Percentiles rank a stretch among this genome's conserved stretches.
These are phyloP conservation scores for Rhagium mordax DNA, from an alignment of 2,888 invertebrate species.

Conservation along the genomic window DNA sequence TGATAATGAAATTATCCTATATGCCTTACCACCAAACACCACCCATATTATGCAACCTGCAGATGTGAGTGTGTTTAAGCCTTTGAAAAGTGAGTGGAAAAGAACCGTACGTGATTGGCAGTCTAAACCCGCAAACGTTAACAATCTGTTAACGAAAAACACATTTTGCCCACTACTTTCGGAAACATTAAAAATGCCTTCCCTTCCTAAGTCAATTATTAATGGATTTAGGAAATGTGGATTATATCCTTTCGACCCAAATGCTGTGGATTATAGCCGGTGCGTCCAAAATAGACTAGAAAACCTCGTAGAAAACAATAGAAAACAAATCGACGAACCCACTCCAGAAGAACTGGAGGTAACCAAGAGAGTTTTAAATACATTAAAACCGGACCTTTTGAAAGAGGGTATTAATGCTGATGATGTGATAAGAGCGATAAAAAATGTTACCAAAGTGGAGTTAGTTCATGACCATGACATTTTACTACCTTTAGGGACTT, in stretches of 20 bases:
- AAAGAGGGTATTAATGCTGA: not conserved
- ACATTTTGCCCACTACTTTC: conserved; percentile 34
- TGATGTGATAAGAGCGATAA: not conserved
- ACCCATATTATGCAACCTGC: conserved; percentile 40
- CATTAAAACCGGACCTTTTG: not conserved
- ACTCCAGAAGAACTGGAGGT: not conserved
- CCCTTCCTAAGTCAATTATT: conserved; percentile 12
- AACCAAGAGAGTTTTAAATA: not conserved
- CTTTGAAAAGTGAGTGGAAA: conserved; percentile 33
- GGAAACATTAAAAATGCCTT: conserved; percentile 8
- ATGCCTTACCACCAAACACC: conserved; percentile 39
- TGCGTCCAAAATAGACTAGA: not conserved
- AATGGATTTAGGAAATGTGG: no score
- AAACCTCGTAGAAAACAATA: not conserved
- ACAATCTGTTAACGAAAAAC: conserved; percentile 3
- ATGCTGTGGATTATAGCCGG: not conserved
- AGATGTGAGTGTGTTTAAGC: conserved; percentile 39
- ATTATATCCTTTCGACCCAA: no score
- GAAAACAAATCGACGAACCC: not conserved
- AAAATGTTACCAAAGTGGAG: not conserved
- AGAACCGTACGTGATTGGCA: conserved; percentile 32
- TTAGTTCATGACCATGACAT: not conserved
- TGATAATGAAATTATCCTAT: conserved; percentile 53
- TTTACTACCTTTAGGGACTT: not conserved
- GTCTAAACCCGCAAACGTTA: conserved; percentile 7